Evolutionary conservation across 2,888 invertebrate species (phyloP), one percentile per base, ranked within the genome.

Genomic region (Miltochrista miniata): DNA sequence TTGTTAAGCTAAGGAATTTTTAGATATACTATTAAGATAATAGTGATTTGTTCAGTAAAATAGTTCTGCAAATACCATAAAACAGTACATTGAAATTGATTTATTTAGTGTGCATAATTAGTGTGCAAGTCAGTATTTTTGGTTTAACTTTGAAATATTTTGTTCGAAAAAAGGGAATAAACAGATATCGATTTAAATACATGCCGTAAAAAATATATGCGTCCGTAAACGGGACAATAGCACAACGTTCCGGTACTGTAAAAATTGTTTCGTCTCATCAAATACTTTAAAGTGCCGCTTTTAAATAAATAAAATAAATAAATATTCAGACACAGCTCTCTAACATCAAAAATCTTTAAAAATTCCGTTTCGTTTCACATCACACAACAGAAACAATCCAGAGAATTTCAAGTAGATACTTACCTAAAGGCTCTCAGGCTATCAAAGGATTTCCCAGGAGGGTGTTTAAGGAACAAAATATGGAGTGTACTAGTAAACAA

Each of bases 401-500:
- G 63, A 67, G 66, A 57, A 54, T 62, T 44, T 64, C 61, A 39
- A 65, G 68, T 54, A 31, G 18, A 24, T 15, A 36, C 15, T 38
- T 1, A 49, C 48, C 56, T 44, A 41, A 54, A 59, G 60, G 56
- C 61, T 61, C 65, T 67, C 60, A 59, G 45, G 44, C 57, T 56
- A 64, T 68, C 71, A 70, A 66, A 68, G 60, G 64, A 70, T 72
- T 71, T 68, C 66, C 61, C 66, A 63, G 52, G 64, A 62, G 70
- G 56, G 59, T 62, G 46, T 71, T 72, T 71, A 68, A 67, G 54
- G 55, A 63, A 65, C 64, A 64, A 70, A 64, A 60, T 63, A 60
- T 67, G 56, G 58, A 69, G 61, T 60, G 59, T 61, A 51, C 56
- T 58, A 67, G 62, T 69, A 77, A 75, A 74, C 72, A 68, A 79